Base-by-base conservation (phyloP, 2,888 invertebrate species). In the Stictocephala bisonia region DNA sequence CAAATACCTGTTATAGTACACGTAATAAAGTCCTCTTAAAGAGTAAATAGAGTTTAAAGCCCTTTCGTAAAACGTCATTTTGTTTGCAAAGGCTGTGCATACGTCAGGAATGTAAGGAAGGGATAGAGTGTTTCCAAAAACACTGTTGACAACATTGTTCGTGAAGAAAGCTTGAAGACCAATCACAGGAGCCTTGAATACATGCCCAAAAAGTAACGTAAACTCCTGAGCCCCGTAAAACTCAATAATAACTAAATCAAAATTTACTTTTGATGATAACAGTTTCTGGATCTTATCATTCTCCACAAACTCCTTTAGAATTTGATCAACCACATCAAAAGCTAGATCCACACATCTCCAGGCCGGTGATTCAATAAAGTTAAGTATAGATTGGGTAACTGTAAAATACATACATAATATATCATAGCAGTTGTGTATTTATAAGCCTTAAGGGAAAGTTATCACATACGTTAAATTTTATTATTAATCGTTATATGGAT, bases 191-290 rank as follows among this genome's bases (percentile, higher is more conserved):
- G 15, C 26, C 0, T 44, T 29, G 15, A 68, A 51, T 1, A 26
- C 13, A 9, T 51, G 50, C 1, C 26, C 27, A 2, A 68, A 29
- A 7, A 44, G n/a, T 2, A 51, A 9, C 18, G 27, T 51, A 13
- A 7, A 13, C 15, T 68, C 68, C 26, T 68, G 68, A 2, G 20
- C 26, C 9, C 18, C 22, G 7, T 48, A 44, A 4, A 29, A 15
- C 24, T 68, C 68, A 4, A 2, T 27, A 2, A 68, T 24, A 9
- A 68, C 41, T 26, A 68, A 6, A 50, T 68, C 68, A 18, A 68
- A 68, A 7, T 44, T 26, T 27, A 24, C 27, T 7, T 3, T 24
- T 2, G 68, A 68, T 11, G 2, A 2, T 7, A 48, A 22, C 0
- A 68, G 20, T 27, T 48, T 1, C 15, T 50, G 20, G n/a, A 68